Base-by-base conservation (phyloP, 2,113 vertebrate species). In the Hemiscyllium ocellatum region DNA sequence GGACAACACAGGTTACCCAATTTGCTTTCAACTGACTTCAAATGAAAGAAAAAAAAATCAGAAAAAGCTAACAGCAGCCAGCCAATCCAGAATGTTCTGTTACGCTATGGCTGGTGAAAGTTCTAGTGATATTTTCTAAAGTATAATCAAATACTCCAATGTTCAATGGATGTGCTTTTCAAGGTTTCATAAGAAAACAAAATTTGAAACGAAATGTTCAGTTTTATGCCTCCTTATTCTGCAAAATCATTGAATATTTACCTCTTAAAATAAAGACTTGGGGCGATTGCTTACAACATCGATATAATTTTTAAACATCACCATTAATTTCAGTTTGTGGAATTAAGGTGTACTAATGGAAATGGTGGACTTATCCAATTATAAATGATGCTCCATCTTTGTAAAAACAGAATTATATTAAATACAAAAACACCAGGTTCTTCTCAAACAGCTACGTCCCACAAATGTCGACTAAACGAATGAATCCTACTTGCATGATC, bases 281-380 rank as follows among this genome's bases (percentile, higher is more conserved):
- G 10, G 69, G 69, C 69, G 52, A 95, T 33, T 50, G 47, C 13
- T 52, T 72, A 24, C 50, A 12, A 3, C 33, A 20, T 52, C 68
- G 72, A 95, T 95, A 29, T 19, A 72, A 50, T 76, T 76, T 76
- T 76, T 72, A n/a, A 65, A 37, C 65, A 50, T 6, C 7, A 70
- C n/a, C 42, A 72, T 95, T 95, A 95, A 72, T 50, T 94, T 94
- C 24, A 94, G 66, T 68, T 42, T 47, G n/a, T 94, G 66, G 87
- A 90, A 61, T 56, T 37, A 94, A 70, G 37, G 37, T 61, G 42
- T 22, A 22, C 72, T 72, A 42, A 95, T 50, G 68, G 22, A 95
- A 70, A 47, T 72, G 37, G 66, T 72, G 37, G 69, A 72, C 68
- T 29, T 72, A 50, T 72, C 69, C 37, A 95, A 6, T 33, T 95